These are phyloP conservation scores for Artemia franciscana DNA, from an alignment of 1,140 invertebrate genomes.

Conservation along the genomic window DNA sequence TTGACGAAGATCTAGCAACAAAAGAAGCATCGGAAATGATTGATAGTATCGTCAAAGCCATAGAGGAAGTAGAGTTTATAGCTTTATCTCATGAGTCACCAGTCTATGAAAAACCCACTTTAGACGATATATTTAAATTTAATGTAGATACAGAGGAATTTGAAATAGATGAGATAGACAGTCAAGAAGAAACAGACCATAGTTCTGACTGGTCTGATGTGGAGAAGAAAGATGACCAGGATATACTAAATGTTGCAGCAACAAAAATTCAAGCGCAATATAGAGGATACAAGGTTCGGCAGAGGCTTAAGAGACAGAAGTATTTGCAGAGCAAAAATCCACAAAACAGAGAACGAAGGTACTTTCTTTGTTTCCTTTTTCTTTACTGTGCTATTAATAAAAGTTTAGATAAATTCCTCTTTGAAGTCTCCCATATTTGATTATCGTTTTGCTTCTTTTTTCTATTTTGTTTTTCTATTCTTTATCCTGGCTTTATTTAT, in stretches of 20 bases:
- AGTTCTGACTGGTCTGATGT: not conserved
- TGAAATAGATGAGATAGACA: not conserved
- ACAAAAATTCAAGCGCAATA: constrained; percentile 9
- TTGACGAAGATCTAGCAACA: not conserved
- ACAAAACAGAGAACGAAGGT: not conserved
- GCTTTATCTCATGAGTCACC: not conserved
- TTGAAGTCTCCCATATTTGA: too few relatives aligned
- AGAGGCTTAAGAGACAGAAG: constrained; percentile 3
- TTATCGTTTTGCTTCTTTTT: too few relatives aligned
- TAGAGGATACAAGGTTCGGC: constrained; percentile 2
- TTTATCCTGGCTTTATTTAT: too few relatives aligned
- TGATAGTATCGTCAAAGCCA: not conserved
- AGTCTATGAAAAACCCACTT: not conserved
- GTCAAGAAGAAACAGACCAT: not conserved
- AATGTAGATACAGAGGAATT: not conserved
- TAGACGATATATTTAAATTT: not conserved
- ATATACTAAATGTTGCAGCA: not conserved
- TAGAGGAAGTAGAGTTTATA: not conserved
- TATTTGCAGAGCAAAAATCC: not conserved
- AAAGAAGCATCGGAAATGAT: not conserved
- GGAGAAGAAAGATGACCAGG: not conserved
- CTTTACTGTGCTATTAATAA: too few relatives aligned
- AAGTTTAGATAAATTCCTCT: too few relatives aligned
- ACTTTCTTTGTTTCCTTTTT: too few relatives aligned
- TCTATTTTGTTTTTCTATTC: too few relatives aligned